Evolutionary conservation across 2,888 invertebrate species (phyloP), one percentile per base, ranked within the genome.

Genomic region (Eumerus sabulonum): DNA sequence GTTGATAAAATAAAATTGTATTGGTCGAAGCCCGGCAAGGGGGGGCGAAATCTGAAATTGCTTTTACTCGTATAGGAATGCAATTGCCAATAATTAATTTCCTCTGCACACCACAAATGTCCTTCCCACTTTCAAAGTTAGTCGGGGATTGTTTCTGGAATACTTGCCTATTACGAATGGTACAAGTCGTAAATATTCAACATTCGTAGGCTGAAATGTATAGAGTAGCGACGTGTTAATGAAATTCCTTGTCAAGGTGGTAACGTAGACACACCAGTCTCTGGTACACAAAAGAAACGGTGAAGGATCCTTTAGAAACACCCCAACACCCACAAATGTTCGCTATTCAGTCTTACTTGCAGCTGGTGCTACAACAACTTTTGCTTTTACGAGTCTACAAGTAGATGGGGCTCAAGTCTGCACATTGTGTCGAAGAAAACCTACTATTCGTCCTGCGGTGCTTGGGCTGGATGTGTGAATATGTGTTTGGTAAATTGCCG

Each of bases 31-130:
- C 16, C 17, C 1, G 3, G 16, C 14, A 12, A 38, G 36, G 16
- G 36, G 9, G 44, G 45, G 17, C 42, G 62, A 42, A 59, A 53
- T 63, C 42, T 47, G 42, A 71, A 77, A 73, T 72, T 72, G 72
- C 76, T 72, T 72, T 67, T 67, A 62, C 63, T n/a, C n/a, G n/a
- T n/a, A n/a, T n/a, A 62, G 67, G 73, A 77, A 73, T 77, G 73
- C 73, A 73, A 77, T 73, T 59, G 73, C 36, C 59, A 67, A 77
- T 77, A 77, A 77, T 77, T 77, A 77, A 77, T 77, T 77, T 77
- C 57, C n/a, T 27, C 27, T 59, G 40, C 27, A 60, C 36, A 54
- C 45, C 42, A 72, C 44, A 62, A 71, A 56, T 51, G 50, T 48
- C 1, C 16, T 17, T 9, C 19, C 27, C 27, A 47, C 14, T 47